phyloP scores from a whole-genome alignment of 2,888 invertebrate genomes.

The Acanthosepion esculentum region DNA sequence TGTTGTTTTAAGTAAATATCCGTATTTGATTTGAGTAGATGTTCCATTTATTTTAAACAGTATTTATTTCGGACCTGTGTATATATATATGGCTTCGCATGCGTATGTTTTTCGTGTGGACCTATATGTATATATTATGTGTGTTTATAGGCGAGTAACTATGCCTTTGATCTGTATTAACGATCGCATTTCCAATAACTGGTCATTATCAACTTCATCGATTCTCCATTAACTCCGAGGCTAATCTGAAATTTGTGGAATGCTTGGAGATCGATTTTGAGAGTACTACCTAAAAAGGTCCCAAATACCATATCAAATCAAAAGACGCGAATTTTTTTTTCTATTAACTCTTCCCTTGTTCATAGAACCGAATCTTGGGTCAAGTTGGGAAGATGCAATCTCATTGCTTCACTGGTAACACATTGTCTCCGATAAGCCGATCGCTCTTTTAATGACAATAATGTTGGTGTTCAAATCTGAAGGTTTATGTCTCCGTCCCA shows the following conservation, averaged over 20 bases:
- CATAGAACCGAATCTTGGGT: neutral
- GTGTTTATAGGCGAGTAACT: neutral
- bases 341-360: neutral
- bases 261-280: neutral
- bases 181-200: neutral
- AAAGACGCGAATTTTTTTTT: neutral
- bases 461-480: too few species aligned
- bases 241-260: neutral
- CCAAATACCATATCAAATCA: neutral
- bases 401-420: neutral
- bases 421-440: too few species aligned
- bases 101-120: neutral
- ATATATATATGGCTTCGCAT: too few species aligned
- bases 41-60: too few species aligned
- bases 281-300: neutral
- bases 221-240: neutral
- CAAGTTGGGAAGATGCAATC: neutral
- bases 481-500: too few species aligned
- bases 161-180: neutral
- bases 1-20: too few species aligned
- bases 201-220: neutral
- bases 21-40: too few species aligned
- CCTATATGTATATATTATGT: neutral
- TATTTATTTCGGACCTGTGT: too few species aligned
- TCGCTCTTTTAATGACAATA: too few species aligned